Conservation (phyloP, 2,797 vertebrate genomes). For the Leptoclinus maculatus region DNA sequence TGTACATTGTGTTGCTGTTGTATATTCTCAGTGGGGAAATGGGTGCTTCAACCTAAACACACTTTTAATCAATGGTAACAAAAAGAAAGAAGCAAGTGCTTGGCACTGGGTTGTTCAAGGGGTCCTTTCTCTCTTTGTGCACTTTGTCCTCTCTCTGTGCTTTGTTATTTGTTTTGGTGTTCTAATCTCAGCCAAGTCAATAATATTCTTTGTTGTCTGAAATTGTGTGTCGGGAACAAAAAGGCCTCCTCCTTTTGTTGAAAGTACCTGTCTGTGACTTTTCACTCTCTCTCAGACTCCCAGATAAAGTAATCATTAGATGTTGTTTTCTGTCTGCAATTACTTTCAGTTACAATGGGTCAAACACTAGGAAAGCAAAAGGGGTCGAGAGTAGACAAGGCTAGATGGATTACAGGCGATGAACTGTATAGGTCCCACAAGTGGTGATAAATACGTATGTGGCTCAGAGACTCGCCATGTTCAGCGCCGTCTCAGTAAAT, state of each 20-base stretch:
- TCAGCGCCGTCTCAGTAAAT: constrained; percentile 75
- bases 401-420: constrained; percentile 81
- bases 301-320: constrained; percentile 90
- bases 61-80: constrained; percentile 85
- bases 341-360: constrained; percentile 87
- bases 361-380: constrained; percentile 80
- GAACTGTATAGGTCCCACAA: constrained; percentile 79
- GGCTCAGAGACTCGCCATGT: constrained; percentile 75
- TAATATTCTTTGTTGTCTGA: constrained; percentile 91
- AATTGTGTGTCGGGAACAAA: constrained; percentile 85
- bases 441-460: constrained; percentile 84
- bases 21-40: constrained; percentile 53
- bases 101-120: constrained; percentile 75
- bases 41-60: constrained; percentile 66
- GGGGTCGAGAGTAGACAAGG: constrained; percentile 75
- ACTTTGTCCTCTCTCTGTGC: constrained; percentile 82
- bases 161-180: constrained; percentile 89
- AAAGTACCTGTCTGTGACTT: constrained; percentile 87
- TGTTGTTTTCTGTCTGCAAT: constrained; percentile 88
- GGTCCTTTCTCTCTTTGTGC: constrained; percentile 81
- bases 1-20: constrained; percentile 61
- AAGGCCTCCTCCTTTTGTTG: constrained; percentile 82
- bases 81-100: constrained; percentile 75
- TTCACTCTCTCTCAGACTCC: constrained; percentile 81
- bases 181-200: constrained; percentile 89